These are phyloP conservation scores for Scarus forsteni DNA, from an alignment of 2,797 vertebrate genomes.

Conservation along the genomic window DNA sequence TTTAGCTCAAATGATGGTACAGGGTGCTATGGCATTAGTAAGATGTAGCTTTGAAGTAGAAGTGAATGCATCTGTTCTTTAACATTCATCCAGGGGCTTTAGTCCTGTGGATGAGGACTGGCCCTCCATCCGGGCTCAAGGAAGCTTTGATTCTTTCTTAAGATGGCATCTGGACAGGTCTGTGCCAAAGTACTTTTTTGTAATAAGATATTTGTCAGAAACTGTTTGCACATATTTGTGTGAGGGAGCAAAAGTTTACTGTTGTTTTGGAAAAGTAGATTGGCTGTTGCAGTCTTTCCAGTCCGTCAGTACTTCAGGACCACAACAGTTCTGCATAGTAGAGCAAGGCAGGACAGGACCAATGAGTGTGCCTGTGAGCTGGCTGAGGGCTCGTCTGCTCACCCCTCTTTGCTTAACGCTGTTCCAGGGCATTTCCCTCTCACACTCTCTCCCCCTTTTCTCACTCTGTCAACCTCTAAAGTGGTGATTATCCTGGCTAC, in stretches of 20 bases:
- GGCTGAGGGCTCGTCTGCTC: slow-evolving; percentile 42
- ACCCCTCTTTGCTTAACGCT: slow-evolving; percentile 37
- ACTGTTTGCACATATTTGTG: slow-evolving; percentile 55
- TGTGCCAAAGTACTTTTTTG: slow-evolving; percentile 44
- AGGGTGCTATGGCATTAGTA: too few relatives aligned
- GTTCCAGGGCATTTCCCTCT: slow-evolving; percentile 35
- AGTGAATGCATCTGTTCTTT: too few relatives aligned
- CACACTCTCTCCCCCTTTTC: slow-evolving; percentile 39
- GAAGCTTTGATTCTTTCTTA: slow-evolving; percentile 20
- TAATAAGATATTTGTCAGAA: slow-evolving; percentile 66
- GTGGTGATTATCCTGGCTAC: slow-evolving; percentile 70
- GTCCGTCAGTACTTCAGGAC: slow-evolving; percentile 50
- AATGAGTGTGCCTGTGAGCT: slow-evolving; percentile 39
- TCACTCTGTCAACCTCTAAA: slow-evolving; percentile 65
- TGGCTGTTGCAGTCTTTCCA: slow-evolving; percentile 40
- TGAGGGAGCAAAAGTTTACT: slow-evolving; percentile 34
- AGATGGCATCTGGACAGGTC: slow-evolving; percentile 42
- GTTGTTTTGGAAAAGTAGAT: slow-evolving; percentile 56
- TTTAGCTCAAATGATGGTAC: too few relatives aligned
- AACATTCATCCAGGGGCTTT: slow-evolving; percentile 2
- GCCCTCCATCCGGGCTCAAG: slow-evolving; percentile 28
- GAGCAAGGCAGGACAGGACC: slow-evolving; percentile 46
- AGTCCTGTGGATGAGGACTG: slow-evolving; percentile 53
- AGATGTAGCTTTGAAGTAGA: too few relatives aligned
- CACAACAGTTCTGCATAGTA: slow-evolving; percentile 50